A percentile compares a stretch with the other conserved stretches of the same genome.
Conservation (phyloP, 2,113 vertebrate genomes). For the Panurus biarmicus region DNA sequence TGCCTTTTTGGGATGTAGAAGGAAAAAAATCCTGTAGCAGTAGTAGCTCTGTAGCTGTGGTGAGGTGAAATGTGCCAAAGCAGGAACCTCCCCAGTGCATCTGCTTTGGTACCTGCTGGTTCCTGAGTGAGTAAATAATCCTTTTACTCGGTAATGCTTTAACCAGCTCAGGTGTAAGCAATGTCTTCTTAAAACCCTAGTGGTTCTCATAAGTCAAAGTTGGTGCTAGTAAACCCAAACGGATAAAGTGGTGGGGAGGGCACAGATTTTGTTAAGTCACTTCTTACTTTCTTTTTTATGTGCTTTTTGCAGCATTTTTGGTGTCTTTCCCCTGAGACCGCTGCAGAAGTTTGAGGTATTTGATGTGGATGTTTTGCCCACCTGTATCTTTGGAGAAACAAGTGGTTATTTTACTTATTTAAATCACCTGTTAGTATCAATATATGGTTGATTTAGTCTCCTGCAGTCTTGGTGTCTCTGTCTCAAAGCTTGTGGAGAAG, state of each 20-base stretch:
- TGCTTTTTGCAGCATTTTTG: background rate
- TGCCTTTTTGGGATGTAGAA: background rate
- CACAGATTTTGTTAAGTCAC: background rate
- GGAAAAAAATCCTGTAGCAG: background rate
- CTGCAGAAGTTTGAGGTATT: background rate
- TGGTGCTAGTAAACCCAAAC: background rate
- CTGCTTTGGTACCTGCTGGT: background rate
- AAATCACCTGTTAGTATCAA: background rate
- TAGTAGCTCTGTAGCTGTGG: background rate
- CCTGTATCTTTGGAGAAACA: background rate
- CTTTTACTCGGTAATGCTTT: background rate
- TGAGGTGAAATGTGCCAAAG: background rate
- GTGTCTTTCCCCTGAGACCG: background rate
- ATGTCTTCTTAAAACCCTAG: background rate
- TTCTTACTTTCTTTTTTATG: background rate
- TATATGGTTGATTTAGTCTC: background rate
- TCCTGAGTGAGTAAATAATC: background rate
- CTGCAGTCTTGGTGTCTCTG: background rate
- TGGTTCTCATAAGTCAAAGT: background rate
- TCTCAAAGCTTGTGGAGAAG: background rate
- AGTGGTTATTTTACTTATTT: background rate
- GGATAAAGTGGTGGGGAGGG: background rate
- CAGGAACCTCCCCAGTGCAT: accelerated
- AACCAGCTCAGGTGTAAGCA: background rate
- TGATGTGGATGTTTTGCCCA: background rate